Percentiles rank a stretch among this genome's conserved stretches.
Evolutionary conservation across 2,888 invertebrate genomes (phyloP).

Genomic region (Ormyrus thymus): DNA sequence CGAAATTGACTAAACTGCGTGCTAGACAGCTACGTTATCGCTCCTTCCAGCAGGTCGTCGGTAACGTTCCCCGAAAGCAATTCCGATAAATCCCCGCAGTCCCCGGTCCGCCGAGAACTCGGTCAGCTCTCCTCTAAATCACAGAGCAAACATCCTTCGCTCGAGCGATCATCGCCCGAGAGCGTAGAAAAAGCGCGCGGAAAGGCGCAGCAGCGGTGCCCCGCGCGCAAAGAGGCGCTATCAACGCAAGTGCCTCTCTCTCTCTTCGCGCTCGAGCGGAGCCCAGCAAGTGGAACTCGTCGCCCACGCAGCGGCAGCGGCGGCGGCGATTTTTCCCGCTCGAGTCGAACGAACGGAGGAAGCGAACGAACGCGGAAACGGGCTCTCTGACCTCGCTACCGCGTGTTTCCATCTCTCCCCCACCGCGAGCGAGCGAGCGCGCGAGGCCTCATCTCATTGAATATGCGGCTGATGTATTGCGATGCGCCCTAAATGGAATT

Average conservation of each 20-base stretch:
- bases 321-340: conserved; percentile 20
- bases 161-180: background rate
- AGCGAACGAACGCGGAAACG: conserved; percentile 38
- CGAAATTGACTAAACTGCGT: no score
- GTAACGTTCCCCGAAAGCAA: no score
- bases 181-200: background rate
- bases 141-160: no score
- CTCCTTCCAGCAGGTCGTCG: no score
- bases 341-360: background rate
- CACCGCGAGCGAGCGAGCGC: background rate
- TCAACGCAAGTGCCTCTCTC: background rate
- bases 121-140: no score
- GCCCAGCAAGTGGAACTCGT: conserved; percentile 45
- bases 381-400: conserved; percentile 49
- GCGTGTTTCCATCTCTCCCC: conserved; percentile 23
- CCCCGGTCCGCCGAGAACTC: no score
- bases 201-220: conserved; percentile 21
- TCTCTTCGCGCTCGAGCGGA: conserved; percentile 3
- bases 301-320: conserved; percentile 61
- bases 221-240: no score
- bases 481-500: conserved; percentile 58
- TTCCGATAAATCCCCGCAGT: no score
- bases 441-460: conserved; percentile 52
- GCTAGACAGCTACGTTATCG: no score
- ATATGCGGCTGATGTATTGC: conserved; percentile 52